Percentiles rank a stretch among this genome's conserved stretches.
Conservation (phyloP, 2,113 vertebrate genomes). For the Procavia capensis region DNA sequence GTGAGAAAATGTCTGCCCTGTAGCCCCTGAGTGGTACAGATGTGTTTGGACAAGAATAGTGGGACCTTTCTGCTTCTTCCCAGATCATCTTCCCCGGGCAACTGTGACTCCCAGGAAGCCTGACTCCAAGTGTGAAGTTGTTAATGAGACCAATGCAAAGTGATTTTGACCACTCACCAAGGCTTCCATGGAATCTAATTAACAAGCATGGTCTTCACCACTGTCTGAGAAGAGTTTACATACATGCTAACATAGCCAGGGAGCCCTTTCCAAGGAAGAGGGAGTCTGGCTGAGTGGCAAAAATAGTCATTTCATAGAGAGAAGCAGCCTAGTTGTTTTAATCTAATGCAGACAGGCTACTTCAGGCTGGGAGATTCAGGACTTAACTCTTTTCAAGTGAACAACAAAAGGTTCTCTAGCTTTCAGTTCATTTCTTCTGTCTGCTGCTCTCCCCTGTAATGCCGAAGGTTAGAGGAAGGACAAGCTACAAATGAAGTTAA, state of each 20-base stretch:
- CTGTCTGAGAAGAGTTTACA: not conserved
- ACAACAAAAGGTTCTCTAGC: not conserved
- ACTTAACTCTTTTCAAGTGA: slow-evolving; percentile 34
- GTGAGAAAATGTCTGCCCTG: not conserved
- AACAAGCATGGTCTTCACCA: slow-evolving; percentile 31
- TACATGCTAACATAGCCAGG: not conserved
- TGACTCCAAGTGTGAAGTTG: slow-evolving; percentile 7
- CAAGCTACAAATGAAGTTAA: not conserved
- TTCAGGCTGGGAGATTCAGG: not conserved
- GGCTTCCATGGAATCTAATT: not conserved
- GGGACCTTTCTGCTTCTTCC: not conserved
- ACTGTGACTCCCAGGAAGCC: not conserved
- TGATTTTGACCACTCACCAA: slow-evolving; percentile 15
- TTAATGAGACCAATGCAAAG: slow-evolving; percentile 54
- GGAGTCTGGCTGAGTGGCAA: not conserved
- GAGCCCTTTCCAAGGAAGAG: not conserved
- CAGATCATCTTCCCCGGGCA: not conserved
- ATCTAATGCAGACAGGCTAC: not conserved
- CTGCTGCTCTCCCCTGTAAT: not conserved
- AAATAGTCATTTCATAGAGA: not conserved
- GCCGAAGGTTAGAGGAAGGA: slow-evolving; percentile 53
- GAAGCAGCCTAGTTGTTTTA: not conserved
- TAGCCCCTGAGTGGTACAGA: not conserved
- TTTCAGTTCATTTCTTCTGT: not conserved
- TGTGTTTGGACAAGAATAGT: not conserved